Evolutionary conservation across 2,888 invertebrate genomes (phyloP), one percentile per base, ranked within the genome.

Genomic region (Parelbella ahira): DNA sequence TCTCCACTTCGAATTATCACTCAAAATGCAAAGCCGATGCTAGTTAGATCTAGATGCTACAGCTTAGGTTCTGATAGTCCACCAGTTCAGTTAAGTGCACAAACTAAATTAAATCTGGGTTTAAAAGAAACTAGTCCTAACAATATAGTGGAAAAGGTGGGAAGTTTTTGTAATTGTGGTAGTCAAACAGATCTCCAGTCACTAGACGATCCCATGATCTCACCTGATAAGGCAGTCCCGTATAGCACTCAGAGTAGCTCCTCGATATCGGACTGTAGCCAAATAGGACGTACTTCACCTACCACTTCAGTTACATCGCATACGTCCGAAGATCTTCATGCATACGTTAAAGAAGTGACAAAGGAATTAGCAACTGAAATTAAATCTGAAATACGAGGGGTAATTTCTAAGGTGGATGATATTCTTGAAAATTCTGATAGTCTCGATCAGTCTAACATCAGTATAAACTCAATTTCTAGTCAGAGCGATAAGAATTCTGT

Each of bases 341-440:
- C 93, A 0, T 94, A 94, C 58, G 91, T 94, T 1, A 92, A 93
- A 56, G 93, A 93, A 73, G 91, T 93, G 71, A 93, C 94, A 2
- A 92, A 90, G 73, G 93, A 94, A 76, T 80, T 94, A 48, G 94
- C 94, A 1, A 93, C 93, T 4, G 94, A 94, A 76, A 93, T 94
- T 9, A 94, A 94, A 66, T 94, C 94, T 1, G 94, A 94, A 82
- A 92, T 94, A 23, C 88, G 94, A 3, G 94, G 92, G 70, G 94
- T 94, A 0, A 94, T 94, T 53, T 93, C 92, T 1, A 92, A 91
- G 71, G 94, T 94, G 0, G 94, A 94, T 54, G 93, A 94, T 63
- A 94, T 93, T 30, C 74, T 94, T 18, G 93, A 93, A 48, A 93
- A 92, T 64, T 90, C 91, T 0, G 92, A 92, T 59, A 78, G 84